Conservation (phyloP, 2,113 vertebrate species). For the Tinamus guttatus region DNA sequence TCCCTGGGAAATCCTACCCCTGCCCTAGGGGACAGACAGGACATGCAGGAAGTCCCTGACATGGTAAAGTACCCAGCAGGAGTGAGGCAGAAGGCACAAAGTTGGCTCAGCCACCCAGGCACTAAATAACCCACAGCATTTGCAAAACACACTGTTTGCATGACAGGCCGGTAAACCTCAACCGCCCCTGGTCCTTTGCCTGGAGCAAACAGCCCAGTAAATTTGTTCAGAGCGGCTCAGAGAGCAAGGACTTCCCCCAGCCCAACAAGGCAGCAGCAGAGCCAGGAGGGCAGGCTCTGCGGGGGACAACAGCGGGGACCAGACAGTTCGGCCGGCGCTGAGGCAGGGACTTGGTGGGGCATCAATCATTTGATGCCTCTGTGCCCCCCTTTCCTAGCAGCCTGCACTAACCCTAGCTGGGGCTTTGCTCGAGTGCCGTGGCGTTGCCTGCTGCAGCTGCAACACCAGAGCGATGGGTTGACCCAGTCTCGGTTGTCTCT, state of each 20-base stretch:
- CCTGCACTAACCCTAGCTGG: background rate
- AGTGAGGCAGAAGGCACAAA: background rate
- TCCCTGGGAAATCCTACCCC: background rate
- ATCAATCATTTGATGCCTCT: background rate
- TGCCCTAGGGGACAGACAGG: background rate
- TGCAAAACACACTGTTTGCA: background rate
- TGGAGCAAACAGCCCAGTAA: background rate
- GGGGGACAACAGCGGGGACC: background rate
- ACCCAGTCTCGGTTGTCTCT: background rate
- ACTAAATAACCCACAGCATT: background rate
- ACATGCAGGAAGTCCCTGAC: background rate
- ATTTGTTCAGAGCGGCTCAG: background rate
- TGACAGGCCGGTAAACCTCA: conserved; percentile 9
- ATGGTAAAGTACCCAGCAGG: too few species aligned
- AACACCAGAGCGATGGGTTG: background rate
- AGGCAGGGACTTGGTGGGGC: background rate
- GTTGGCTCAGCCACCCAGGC: background rate
- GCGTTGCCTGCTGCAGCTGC: background rate
- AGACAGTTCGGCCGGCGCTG: background rate
- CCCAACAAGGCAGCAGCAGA: background rate
- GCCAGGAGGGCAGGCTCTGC: background rate
- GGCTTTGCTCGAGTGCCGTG: background rate
- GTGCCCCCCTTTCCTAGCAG: background rate
- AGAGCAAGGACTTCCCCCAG: background rate
- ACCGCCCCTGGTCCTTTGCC: background rate